Conservation (phyloP, 2,888 invertebrate genomes). For the Patella depressa region DNA sequence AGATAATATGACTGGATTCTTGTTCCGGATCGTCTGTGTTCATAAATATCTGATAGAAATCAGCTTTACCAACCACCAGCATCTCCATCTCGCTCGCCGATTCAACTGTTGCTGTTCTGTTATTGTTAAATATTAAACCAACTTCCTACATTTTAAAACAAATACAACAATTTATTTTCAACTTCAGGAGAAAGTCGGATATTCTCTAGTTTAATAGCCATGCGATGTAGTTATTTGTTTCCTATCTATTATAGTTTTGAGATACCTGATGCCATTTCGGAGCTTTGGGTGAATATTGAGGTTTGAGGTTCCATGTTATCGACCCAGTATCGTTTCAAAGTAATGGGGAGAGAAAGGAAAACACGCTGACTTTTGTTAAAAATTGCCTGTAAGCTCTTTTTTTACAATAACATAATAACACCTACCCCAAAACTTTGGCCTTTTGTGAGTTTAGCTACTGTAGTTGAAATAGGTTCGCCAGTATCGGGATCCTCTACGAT, state of each 20-base stretch:
- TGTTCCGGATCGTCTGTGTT: slow-evolving; percentile 49
- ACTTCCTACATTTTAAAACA: slow-evolving; percentile 45
- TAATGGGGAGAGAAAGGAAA: not conserved
- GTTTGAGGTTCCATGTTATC: no score
- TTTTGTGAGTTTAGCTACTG: slow-evolving; percentile 21
- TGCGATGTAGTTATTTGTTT: no score
- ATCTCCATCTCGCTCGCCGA: slow-evolving; percentile 56
- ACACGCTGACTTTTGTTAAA: not conserved
- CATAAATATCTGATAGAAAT: slow-evolving; percentile 59
- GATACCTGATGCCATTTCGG: no score
- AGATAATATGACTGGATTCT: slow-evolving; percentile 51
- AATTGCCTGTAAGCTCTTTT: not conserved
- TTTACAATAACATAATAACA: not conserved
- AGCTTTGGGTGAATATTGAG: no score
- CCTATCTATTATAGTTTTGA: no score
- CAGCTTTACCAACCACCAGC: slow-evolving; percentile 55
- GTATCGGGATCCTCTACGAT: slow-evolving; percentile 16
- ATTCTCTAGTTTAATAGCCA: not conserved
- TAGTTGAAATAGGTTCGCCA: slow-evolving; percentile 22
- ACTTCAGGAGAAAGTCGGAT: not conserved
- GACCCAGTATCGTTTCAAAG: no score
- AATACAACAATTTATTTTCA: not conserved
- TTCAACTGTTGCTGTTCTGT: slow-evolving; percentile 57
- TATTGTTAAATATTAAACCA: slow-evolving; percentile 54
- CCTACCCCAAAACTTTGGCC: slow-evolving; percentile 30